Evolutionary conservation across 2,888 invertebrate species (phyloP), one percentile per base, ranked within the genome.

Genomic region (Drepana falcataria): DNA sequence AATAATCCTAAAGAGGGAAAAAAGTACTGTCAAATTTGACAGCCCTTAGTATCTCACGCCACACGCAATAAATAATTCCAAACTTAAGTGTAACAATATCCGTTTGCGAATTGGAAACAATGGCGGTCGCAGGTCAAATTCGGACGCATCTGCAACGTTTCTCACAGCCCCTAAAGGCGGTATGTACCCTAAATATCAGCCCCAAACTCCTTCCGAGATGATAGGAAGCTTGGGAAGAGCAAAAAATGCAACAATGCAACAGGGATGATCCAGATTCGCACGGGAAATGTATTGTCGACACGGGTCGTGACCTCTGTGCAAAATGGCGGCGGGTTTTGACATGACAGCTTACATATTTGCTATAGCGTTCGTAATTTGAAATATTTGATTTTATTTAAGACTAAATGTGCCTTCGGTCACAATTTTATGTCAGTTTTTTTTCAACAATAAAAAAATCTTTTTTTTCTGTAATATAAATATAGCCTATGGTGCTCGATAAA

Each of bases 191-290:
- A 34, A 51, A 51, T 44, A 40, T 51, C 64, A 65, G 68, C 73
- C 71, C 67, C 60, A 56, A 57, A 57, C 55, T 58, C 55, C 55
- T 57, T 57, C 57, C 52, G 55, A 51, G 60, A 48, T 53, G 49
- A 53, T 56, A 65, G 77, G 77, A 76, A 78, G 79, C 71, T 71
- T 78, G 73, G 69, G 74, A 78, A 75, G 65, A 58, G 57, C 63
- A 73, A 76, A 77, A 80, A 80, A 78, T 72, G 73, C 59, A 74
- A 84, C 83, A 83, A 84, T 83, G 78, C 78, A 79, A 77, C 77
- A 77, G 78, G 79, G 81, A 83, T 84, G 84, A 81, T 83, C 77
- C 79, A 83, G 71, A 83, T 85, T 83, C 84, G 84, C 84, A 83
- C 74, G 85, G 85, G 83, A 82, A 79, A 64, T 61, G 59, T 69